Evolutionary conservation across 2,113 vertebrate species (phyloP).

Genomic region (Anseranas semipalmata): DNA sequence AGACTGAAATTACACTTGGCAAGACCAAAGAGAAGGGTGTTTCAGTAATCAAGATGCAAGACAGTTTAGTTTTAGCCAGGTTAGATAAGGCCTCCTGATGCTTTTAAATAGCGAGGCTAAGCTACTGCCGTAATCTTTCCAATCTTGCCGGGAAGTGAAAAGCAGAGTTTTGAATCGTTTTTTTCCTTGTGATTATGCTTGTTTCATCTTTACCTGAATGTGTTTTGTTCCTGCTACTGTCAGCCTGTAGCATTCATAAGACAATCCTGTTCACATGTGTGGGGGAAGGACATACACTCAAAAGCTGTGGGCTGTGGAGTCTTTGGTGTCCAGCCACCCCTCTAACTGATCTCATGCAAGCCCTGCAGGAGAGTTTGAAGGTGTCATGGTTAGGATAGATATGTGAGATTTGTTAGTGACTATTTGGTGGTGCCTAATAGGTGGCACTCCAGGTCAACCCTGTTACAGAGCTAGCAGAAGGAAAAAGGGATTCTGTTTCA

Average conservation of each 20-base stretch:
- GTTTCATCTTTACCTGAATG: neutral
- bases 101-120: neutral
- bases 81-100: neutral
- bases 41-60: neutral
- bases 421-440: neutral
- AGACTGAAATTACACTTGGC: conserved; percentile 1
- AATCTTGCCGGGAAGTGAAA: neutral
- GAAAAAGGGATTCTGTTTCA: neutral
- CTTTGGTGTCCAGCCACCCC: neutral
- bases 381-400: neutral
- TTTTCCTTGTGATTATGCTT: neutral
- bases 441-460: neutral
- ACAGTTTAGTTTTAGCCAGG: neutral
- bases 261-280: neutral
- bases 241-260: neutral
- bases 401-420: neutral
- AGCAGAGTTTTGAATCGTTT: neutral
- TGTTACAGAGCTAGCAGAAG: neutral
- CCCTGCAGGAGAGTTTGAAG: neutral
- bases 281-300: neutral
- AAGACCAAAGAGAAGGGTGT: neutral
- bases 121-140: neutral
- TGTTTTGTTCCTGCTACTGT: neutral
- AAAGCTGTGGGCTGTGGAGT: neutral
- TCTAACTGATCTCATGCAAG: neutral